These are phyloP conservation scores for Odontamblyopus lacepedii DNA, from an alignment of 2,797 vertebrate species.

Conservation along the genomic window DNA sequence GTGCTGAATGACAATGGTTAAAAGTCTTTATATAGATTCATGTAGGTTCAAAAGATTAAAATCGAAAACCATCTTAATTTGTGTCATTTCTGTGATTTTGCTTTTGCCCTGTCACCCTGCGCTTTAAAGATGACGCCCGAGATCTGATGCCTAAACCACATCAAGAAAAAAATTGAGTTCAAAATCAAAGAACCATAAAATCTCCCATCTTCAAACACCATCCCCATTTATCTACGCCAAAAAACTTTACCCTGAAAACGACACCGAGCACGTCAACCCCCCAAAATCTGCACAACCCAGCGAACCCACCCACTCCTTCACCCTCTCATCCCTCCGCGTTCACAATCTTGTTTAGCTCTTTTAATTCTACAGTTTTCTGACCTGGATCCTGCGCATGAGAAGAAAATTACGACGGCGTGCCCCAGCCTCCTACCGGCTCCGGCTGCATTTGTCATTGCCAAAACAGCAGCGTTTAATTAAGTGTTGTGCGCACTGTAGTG, in stretches of 20 bases:
- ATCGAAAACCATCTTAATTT: too few relatives aligned
- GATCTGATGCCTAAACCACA: too few relatives aligned
- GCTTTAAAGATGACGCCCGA: too few relatives aligned
- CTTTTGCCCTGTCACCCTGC: too few relatives aligned
- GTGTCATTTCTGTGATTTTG: too few relatives aligned
- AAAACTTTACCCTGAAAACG: conserved; percentile 72
- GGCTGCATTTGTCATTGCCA: conserved; percentile 99
- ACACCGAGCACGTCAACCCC: conserved; percentile 62
- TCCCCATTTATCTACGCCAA: conserved; percentile 82
- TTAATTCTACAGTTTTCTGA: conserved; percentile 86
- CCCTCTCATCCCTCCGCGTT: conserved; percentile 69
- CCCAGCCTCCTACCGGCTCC: conserved; percentile 87
- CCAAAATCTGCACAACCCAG: conserved; percentile 68
- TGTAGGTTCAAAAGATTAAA: too few relatives aligned
- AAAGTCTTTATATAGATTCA: too few relatives aligned
- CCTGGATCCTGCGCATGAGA: conserved; percentile 88
- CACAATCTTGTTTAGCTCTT: conserved; percentile 82
- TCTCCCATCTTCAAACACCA: not conserved
- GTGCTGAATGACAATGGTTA: too few relatives aligned
- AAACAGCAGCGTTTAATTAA: conserved; percentile 99
- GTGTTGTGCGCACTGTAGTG: conserved; percentile 99
- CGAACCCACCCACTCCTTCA: conserved; percentile 72
- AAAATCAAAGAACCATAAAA: too few relatives aligned
- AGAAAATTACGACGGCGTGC: conserved; percentile 89
- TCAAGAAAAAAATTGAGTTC: too few relatives aligned